Evolutionary conservation across 2,888 invertebrate species (phyloP), one percentile per base, ranked within the genome.

Genomic region (Congeria kusceri): DNA sequence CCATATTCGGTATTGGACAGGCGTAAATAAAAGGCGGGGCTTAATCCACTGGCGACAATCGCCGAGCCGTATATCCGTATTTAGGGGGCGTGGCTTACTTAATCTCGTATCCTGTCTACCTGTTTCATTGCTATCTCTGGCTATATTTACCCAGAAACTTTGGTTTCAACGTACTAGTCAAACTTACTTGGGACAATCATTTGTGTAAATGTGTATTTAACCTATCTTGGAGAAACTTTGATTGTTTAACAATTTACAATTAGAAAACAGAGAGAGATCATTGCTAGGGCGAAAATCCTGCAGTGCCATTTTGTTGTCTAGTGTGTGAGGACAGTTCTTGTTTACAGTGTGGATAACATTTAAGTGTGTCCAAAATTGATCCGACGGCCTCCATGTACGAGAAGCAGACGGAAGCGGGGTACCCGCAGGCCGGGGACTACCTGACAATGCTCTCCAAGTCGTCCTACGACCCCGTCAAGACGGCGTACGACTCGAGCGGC

Each of bases 391-490:
- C 64, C 11, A 87, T 87, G 87, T 87, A 87, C 70, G 87, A 87
- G 58, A 87, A 86, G 69, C 85, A 87, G 66, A 67, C 82, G 44
- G 83, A 84, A 23, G 77, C 81, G 66, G 88, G 84, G 32, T 87
- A 83, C 47, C 84, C 87, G 64, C 85, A 85, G 71, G 74, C 87
- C n/a, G 86, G 86, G 73, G 86, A 87, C 72, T 88, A 87, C 62
- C 72, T 87, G 32, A 86, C 88, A 9, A 88, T 86, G 85, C 84
- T 90, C 84, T 84, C 87, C 44, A 90, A 90, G 77, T 80, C 88
- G 28, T 85, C 89, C 49, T 89, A 90, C 75, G 90, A 90, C 72
- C 80, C 89, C 9, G 83, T 84, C 44, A 87, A 87, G 73, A 86
- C 87, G 28, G 86, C 84, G 74, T 81, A 79, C 63, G 85, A 87